Evolutionary conservation across 92 coral and sea anemone genomes (phyloP).

Genomic region (Porites rus): DNA sequence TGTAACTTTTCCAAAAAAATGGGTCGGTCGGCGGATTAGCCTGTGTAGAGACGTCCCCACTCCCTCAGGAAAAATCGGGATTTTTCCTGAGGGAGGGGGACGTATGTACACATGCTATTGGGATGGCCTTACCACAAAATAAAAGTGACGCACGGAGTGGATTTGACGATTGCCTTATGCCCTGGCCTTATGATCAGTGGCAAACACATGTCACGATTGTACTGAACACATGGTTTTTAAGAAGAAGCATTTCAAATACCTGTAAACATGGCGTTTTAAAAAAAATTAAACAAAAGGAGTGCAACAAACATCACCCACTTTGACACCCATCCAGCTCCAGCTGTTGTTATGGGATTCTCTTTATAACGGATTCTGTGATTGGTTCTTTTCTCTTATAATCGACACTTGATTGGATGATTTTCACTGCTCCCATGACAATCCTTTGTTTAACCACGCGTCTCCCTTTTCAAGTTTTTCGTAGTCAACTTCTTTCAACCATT

Average conservation of each 20-base stretch:
- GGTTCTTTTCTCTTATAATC: conserved; percentile 19
- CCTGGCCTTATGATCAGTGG: background rate
- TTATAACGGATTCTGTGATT: conserved; percentile 26
- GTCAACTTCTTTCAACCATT: background rate
- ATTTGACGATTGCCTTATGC: too few species aligned
- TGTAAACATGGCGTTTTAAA: background rate
- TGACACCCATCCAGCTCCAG: conserved; percentile 17
- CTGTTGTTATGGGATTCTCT: conserved; percentile 18
- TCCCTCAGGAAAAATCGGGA: too few species aligned
- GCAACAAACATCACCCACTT: background rate
- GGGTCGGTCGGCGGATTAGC: too few species aligned
- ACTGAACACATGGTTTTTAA: conserved; percentile 27
- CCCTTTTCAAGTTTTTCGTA: conserved; percentile 14
- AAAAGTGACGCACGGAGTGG: too few species aligned
- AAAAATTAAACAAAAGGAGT: background rate
- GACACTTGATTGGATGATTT: conserved; percentile 52
- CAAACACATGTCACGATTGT: conserved; percentile 33
- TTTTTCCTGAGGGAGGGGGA: too few species aligned
- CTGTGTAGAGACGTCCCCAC: too few species aligned
- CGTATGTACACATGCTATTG: too few species aligned
- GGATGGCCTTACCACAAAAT: too few species aligned
- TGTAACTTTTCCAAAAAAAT: too few species aligned
- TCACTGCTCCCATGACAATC: conserved; percentile 67
- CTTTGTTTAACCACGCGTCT: conserved; percentile 76
- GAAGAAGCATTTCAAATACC: conserved; percentile 19